Base-by-base conservation (phyloP, 2,797 vertebrate species). In the Chelidonichthys spinosus region DNA sequence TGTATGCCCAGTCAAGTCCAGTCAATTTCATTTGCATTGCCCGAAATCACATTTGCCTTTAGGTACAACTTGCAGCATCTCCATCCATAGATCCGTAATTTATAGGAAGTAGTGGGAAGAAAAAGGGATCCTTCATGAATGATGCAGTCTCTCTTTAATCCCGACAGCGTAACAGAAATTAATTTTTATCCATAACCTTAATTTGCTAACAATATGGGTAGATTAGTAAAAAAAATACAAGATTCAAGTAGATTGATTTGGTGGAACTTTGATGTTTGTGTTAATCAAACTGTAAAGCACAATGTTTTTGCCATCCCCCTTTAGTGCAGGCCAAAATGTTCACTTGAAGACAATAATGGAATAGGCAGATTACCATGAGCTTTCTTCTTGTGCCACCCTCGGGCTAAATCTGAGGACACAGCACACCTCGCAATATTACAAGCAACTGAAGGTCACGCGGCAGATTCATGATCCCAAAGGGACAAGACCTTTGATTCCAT, bases 1-100 rank as follows among this genome's bases (percentile, higher is more conserved):
- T 81, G 50, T 75, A 44, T 77, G 33, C 71, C 49, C 66, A 47
- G 55, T 65, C 14, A 46, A 17, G 14, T 54, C 58, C 55, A 52
- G 35, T 59, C 25, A 14, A 4, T 63, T 82, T 74, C 4, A 65
- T 39, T 65, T 18, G 37, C 15, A 43, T 46, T 3, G 18, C 7
- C 32, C 6, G 11, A 37, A 75, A 58, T 54, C 10, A 54, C 52
- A 42, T 52, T 6, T 62, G 4, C 14, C 18, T 67, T 25, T 36
- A 7, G 39, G 35, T 15, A 4, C 15, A 64, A 47, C 8, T 50
- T 53, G 36, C 37, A 69, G 36, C 35, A 50, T 11, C 18, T 54
- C 8, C 2, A 0, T 65, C 42, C 10, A 18, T 40, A 44, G 18
- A 46, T 25, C 17, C 5, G 18, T 0, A 0, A 52, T 60, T 79